Evolutionary conservation across 2,797 vertebrate species (phyloP).

Genomic region (Amblyopsis hoosieri): DNA sequence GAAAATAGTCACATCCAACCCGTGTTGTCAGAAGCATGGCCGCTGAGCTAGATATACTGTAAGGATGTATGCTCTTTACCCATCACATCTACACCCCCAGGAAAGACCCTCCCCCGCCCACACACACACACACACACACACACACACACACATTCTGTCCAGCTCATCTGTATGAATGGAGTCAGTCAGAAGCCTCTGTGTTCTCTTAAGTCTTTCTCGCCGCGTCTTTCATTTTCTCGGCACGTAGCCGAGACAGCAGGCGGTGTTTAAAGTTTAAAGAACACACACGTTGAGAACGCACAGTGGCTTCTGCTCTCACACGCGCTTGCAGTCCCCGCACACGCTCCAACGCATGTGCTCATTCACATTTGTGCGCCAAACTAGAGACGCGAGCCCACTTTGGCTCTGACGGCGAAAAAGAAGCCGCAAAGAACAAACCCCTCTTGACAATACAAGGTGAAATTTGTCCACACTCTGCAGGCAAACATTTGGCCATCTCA

Average conservation of each 20-base stretch:
- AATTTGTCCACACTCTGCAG: slow-evolving; percentile 27
- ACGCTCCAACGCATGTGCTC: not conserved
- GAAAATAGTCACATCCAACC: not conserved
- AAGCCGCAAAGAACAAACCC: not conserved
- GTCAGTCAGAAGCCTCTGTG: not conserved
- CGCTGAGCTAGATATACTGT: not conserved
- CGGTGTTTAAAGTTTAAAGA: slow-evolving; percentile 42
- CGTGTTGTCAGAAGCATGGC: not conserved
- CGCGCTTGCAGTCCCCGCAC: slow-evolving; percentile 18
- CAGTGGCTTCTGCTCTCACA: slow-evolving; percentile 4
- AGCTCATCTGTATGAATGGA: slow-evolving; percentile 2
- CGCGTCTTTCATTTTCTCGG: not conserved
- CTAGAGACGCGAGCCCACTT: slow-evolving; percentile 20
- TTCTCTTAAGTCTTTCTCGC: not conserved
- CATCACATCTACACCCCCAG: not conserved
- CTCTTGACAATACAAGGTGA: slow-evolving; percentile 31
- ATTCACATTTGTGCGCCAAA: not conserved
- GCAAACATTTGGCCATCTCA: slow-evolving; percentile 46
- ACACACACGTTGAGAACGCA: not conserved
- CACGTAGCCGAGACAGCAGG: slow-evolving; percentile 13
- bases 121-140: too few species aligned
- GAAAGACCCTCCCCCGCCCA: too few species aligned
- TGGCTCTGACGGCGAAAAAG: slow-evolving; percentile 20
- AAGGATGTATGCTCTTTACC: not conserved
- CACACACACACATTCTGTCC: not conserved